Evolutionary conservation across 1,140 invertebrate genomes (phyloP).

Genomic region (Physella acuta): DNA sequence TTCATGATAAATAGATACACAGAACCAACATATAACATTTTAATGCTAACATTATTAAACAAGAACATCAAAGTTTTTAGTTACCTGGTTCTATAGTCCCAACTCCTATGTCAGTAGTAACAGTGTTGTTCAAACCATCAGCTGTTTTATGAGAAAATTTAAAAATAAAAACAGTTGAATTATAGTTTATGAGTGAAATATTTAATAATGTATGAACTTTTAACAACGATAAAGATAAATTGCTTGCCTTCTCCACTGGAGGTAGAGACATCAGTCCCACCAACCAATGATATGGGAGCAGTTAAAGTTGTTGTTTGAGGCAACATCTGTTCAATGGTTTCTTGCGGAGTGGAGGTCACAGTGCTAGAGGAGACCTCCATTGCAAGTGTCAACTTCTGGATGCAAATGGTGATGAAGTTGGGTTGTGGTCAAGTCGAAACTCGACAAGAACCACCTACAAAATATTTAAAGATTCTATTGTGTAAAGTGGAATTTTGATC

Average conservation of each 20-base stretch:
- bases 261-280: background rate
- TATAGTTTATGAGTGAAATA: too few relatives aligned
- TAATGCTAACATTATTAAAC: background rate
- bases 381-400: conserved; percentile 14
- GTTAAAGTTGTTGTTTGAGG: background rate
- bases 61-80: background rate
- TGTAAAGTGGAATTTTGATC: background rate
- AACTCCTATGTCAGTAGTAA: background rate
- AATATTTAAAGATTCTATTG: background rate
- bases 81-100: background rate
- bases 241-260: conserved; percentile 1
- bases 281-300: background rate
- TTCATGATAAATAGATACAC: background rate
- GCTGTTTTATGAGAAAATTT: background rate
- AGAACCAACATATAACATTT: background rate
- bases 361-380: conserved; percentile 24
- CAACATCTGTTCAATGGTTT: background rate
- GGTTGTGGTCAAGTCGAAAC: background rate
- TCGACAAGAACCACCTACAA: background rate
- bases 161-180: background rate
- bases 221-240: too few relatives aligned
- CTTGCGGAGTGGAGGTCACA: conserved; percentile 10
- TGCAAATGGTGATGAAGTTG: conserved; percentile 19
- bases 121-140: background rate
- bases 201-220: too few relatives aligned